Percentiles rank a stretch among this genome's conserved stretches.
Conservation (phyloP, 2,113 vertebrate species). For the Ophthalmotilapia sp. region DNA sequence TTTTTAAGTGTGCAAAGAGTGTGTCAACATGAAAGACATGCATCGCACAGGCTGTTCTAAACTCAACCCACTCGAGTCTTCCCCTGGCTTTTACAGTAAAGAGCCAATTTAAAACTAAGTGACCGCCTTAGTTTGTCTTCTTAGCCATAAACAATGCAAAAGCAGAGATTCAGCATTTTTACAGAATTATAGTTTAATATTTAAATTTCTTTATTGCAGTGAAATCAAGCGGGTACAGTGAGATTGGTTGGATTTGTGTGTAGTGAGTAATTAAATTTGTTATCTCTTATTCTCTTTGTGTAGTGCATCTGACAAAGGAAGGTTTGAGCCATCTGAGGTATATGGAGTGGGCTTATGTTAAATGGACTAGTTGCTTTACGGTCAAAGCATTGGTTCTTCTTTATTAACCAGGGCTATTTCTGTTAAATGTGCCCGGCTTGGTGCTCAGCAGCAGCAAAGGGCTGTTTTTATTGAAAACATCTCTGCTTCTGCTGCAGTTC, state of each 20-base stretch:
- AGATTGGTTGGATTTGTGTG: not conserved
- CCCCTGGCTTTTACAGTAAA: not conserved
- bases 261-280: not conserved
- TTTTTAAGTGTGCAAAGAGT: not conserved
- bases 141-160: not conserved
- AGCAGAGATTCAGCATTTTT: not conserved
- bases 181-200: not conserved
- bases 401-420: not conserved
- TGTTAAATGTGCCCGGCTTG: not conserved
- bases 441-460: not conserved
- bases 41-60: not conserved
- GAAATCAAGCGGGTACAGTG: not conserved
- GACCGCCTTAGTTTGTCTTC: not conserved
- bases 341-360: not conserved
- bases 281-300: not conserved
- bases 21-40: not conserved
- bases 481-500: not conserved
- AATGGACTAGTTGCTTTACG: not conserved
- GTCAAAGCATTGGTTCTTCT: not conserved
- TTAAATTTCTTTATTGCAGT: not conserved
- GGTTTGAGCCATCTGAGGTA: not conserved
- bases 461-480: not conserved
- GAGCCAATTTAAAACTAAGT: not conserved
- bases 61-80: not conserved
- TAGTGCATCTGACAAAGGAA: not conserved